phyloP scores from a whole-genome alignment of 2,797 vertebrate species.

The Gephyroberyx darwinii region DNA sequence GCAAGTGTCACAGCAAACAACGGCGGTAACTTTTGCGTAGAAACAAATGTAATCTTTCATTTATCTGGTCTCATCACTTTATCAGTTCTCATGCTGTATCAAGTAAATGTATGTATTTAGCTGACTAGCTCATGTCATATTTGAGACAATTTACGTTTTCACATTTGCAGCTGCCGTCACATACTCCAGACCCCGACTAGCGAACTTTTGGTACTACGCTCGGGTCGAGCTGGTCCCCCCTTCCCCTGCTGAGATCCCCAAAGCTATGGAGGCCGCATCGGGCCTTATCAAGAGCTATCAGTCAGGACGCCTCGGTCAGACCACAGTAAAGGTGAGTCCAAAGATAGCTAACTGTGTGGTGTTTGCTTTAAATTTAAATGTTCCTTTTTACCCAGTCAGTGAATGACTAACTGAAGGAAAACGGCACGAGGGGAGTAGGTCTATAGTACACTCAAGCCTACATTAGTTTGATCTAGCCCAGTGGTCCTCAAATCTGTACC shows the following conservation, averaged over 20 bases:
- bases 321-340: constrained; percentile 86
- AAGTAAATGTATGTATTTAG: no score
- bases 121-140: no score
- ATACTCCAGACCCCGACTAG: constrained; percentile 87
- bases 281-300: constrained; percentile 81
- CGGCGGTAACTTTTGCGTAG: neutral
- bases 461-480: no score
- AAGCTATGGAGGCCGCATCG: constrained; percentile 84
- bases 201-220: constrained; percentile 92
- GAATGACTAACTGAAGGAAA: neutral
- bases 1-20: neutral
- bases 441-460: no score
- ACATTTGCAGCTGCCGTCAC: constrained; percentile 83
- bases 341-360: no score
- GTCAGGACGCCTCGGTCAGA: constrained; percentile 83
- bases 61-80: no score
- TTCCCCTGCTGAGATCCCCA: constrained; percentile 87
- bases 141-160: neutral
- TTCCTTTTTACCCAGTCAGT: neutral
- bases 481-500: no score
- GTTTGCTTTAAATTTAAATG: no score
- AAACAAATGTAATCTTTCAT: no score
- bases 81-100: no score
- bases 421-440: no score
- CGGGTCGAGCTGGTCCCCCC: constrained; percentile 91